Conservation (phyloP, 2,888 invertebrate species). For the Tachina grossa region DNA sequence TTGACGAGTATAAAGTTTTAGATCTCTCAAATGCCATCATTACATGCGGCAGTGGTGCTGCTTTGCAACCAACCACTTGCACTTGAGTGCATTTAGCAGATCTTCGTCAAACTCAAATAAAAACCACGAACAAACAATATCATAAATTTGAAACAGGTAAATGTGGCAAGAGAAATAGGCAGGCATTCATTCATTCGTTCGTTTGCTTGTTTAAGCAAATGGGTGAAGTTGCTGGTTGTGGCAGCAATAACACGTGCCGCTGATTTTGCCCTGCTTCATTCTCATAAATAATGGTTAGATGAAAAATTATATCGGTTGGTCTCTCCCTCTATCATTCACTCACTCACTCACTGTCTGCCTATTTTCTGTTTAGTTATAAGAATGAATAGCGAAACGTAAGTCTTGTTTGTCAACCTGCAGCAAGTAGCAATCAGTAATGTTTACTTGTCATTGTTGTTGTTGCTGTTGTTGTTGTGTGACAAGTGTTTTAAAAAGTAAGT, state of each 20-base stretch:
- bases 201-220: neutral
- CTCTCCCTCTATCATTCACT: neutral
- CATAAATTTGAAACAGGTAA: conserved; percentile 16
- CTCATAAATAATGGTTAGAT: conserved; percentile 8
- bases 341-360: neutral
- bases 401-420: conserved; percentile 14
- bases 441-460: conserved; percentile 43
- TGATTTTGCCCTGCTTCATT: conserved; percentile 18
- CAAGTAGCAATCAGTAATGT: conserved; percentile 53
- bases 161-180: neutral
- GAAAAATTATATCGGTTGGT: conserved; percentile 27
- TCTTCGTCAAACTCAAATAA: conserved; percentile 26
- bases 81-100: conserved; percentile 22
- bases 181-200: neutral
- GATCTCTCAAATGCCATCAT: conserved; percentile 12
- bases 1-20: neutral
- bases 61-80: conserved; percentile 3
- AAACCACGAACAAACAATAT: conserved; percentile 27
- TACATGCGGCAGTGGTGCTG: neutral
- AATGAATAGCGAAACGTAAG: neutral
- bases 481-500: neutral
- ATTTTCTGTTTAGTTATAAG: neutral
- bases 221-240: conserved; percentile 13
- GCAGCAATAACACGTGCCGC: conserved; percentile 37
- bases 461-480: neutral